Evolutionary conservation across 1,140 invertebrate species (phyloP).

Genomic region (Trissolcus basalis): DNA sequence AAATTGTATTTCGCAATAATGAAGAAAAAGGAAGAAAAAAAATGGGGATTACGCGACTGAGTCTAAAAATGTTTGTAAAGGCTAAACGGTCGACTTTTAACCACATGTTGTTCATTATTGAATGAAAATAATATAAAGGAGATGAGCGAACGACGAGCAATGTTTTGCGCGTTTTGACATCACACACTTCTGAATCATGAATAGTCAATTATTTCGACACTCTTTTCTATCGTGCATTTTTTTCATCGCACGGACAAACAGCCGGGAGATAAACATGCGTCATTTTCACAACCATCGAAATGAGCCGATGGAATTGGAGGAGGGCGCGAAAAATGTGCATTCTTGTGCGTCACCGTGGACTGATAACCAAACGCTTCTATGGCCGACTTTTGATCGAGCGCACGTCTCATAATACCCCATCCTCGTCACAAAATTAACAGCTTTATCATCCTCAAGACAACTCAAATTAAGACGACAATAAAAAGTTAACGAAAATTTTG

Average conservation of each 20-base stretch:
- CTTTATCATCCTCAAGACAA: no score
- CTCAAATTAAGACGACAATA: no score
- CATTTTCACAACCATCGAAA: slow-evolving; percentile 32
- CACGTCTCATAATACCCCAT: not conserved
- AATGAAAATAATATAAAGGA: no score
- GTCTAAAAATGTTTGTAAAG: no score
- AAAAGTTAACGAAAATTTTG: no score
- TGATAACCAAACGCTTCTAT: slow-evolving; percentile 27
- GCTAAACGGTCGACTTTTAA: no score
- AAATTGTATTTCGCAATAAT: no score
- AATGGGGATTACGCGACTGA: no score
- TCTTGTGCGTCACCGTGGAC: slow-evolving; percentile 21
- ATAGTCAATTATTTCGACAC: slow-evolving; percentile 27
- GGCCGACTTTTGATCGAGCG: slow-evolving; percentile 13
- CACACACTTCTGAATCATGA: not conserved
- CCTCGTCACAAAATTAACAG: not conserved
- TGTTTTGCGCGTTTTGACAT: no score
- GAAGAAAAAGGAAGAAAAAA: no score
- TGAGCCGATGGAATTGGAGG: slow-evolving; percentile 20
- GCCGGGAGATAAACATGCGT: slow-evolving; percentile 20
- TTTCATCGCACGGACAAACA: slow-evolving; percentile 10
- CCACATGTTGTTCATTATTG: no score
- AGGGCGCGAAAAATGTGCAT: slow-evolving; percentile 36
- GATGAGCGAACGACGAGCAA: no score
- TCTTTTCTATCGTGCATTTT: slow-evolving; percentile 14